Percentiles rank a stretch among this genome's conserved stretches.
Conservation (phyloP, 2,113 vertebrate species). For the Cyprichromis sp. region DNA sequence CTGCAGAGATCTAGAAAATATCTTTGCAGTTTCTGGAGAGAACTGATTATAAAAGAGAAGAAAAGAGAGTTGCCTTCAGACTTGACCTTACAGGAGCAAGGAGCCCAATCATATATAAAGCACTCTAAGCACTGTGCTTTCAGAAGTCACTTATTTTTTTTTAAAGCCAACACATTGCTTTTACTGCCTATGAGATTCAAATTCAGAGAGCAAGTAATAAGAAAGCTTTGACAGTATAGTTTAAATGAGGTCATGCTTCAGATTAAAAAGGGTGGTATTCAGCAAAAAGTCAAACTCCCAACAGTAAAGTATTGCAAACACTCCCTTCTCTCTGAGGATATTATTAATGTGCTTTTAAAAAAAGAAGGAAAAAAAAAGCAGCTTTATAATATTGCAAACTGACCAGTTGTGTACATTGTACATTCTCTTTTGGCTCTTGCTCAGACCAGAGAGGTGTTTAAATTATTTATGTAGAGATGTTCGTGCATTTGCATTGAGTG, state of each 20-base stretch:
- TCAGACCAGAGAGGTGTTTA: constrained; percentile 20
- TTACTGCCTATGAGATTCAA: not conserved
- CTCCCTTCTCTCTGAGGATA: not conserved
- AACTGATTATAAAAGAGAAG: not conserved
- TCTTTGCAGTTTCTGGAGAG: not conserved
- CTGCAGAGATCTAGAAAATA: not conserved
- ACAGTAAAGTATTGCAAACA: not conserved
- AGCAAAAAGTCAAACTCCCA: not conserved
- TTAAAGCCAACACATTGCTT: not conserved
- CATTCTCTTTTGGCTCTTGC: not conserved
- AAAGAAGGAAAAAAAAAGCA: not conserved
- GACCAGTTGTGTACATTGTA: not conserved
- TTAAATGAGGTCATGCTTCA: not conserved
- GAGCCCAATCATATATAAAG: not conserved
- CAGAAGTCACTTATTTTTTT: not conserved
- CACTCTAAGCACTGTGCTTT: not conserved
- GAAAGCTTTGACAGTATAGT: not conserved
- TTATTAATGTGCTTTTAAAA: not conserved
- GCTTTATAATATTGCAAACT: not conserved
- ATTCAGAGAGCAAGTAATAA: not conserved
- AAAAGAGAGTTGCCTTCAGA: not conserved
- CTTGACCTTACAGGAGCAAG: not conserved
- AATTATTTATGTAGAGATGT: constrained; percentile 49
- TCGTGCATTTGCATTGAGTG: constrained; percentile 7
- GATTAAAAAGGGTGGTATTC: not conserved